Evolutionary conservation across 1,140 invertebrate genomes (phyloP).

Genomic region (Pollicipes pollicipes): DNA sequence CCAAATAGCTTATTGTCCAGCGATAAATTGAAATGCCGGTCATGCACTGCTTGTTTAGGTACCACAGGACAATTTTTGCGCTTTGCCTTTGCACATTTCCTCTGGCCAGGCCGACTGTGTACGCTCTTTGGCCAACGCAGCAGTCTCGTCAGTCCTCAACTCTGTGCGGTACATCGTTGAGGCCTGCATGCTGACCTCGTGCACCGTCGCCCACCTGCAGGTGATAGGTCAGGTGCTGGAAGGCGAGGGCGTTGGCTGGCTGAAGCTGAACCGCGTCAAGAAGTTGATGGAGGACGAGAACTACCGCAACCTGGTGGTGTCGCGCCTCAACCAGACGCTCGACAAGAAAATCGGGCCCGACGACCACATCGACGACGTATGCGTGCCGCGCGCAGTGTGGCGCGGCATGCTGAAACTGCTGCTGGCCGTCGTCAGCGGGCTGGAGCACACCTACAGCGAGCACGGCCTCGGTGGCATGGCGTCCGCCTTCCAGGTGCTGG

Average conservation of each 20-base stretch:
- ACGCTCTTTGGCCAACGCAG: no score
- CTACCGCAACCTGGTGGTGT: constrained; percentile 87
- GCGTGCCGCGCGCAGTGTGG: constrained; percentile 70
- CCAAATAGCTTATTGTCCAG: no score
- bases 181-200: no score
- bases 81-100: no score
- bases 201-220: constrained; percentile 35
- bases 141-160: no score
- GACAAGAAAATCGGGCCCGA: constrained; percentile 85
- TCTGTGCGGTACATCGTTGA: no score
- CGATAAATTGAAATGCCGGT: no score
- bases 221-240: constrained; percentile 76
- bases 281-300: constrained; percentile 99
- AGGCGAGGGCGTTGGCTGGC: constrained; percentile 92
- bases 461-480: constrained; percentile 93
- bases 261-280: constrained; percentile 81
- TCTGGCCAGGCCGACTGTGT: no score
- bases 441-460: constrained; percentile 82
- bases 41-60: no score
- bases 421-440: constrained; percentile 67
- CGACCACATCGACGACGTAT: constrained; percentile 96
- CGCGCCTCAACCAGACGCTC: constrained; percentile 82
- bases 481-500: constrained; percentile 85
- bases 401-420: constrained; percentile 92
- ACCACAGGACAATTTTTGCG: no score